Conservation (phyloP, 1,140 invertebrate genomes). For the Babylonia areolata region DNA sequence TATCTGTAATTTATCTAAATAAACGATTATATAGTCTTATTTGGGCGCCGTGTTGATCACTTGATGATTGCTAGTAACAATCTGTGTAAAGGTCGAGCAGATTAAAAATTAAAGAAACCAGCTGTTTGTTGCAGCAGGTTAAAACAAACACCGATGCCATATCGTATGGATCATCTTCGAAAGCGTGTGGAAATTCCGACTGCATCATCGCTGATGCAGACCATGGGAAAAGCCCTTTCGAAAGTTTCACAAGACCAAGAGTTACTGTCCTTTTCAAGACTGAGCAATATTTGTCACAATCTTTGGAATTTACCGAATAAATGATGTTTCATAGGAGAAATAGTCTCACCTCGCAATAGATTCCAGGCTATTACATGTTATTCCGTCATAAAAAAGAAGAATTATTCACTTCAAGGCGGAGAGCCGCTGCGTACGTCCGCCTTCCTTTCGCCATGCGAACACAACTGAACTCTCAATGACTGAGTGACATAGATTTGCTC, state of each 20-base stretch:
- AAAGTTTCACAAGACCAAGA: not conserved
- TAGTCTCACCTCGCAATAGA: not conserved
- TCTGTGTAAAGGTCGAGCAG: no score
- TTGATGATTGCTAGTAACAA: no score
- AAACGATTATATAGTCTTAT: no score
- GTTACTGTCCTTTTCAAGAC: not conserved
- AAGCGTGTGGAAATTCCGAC: no score
- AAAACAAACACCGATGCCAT: no score
- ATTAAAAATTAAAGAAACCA: no score
- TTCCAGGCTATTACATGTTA: not conserved
- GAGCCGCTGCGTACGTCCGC: not conserved
- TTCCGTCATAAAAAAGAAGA: not conserved
- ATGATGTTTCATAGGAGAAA: not conserved
- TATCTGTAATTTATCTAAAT: no score
- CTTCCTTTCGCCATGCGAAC: constrained; percentile 35
- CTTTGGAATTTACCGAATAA: not conserved
- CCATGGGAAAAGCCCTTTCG: constrained; percentile 14
- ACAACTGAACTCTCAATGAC: constrained; percentile 36
- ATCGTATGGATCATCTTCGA: no score
- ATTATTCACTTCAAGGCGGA: not conserved
- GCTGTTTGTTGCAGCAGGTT: no score
- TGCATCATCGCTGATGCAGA: no score
- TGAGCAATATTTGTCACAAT: not conserved
- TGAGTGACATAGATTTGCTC: constrained; percentile 40
- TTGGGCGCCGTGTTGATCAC: no score